Evolutionary conservation across 2,888 invertebrate genomes (phyloP), one percentile per base, ranked within the genome.

Genomic region (Drosophila diplacantha): DNA sequence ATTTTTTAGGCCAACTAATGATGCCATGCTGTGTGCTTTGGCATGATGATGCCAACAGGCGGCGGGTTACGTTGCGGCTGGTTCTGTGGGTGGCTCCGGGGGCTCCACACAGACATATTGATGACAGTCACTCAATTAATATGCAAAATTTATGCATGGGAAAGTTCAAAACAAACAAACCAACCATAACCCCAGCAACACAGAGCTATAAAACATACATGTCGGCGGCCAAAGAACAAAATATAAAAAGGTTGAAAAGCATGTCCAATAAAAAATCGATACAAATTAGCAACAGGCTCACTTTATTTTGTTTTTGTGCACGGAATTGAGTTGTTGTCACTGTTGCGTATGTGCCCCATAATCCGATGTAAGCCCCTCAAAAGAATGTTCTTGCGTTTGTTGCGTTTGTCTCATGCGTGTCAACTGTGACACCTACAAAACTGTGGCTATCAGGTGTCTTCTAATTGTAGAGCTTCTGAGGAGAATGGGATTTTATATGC

Each of bases 91-190:
- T 22, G 20, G 5, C 8, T 2, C 32, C 38, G 9, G 32, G 18
- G 34, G 38, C 39, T 12, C 20, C 29, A 31, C 38, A 41, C 54
- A 32, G 47, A 65, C 68, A 66, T 66, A 66, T 66, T 66, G 52
- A 57, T 69, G 65, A 64, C 62, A 67, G 58, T 67, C 81, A 62
- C 81, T 75, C 83, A 83, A 83, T 78, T 83, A 83, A 81, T 81
- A 78, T 78, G 78, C 83, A 69, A 78, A 78, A 83, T 78, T 78
- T 78, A 78, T 78, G 83, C 78, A 78, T 83, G 83, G 83, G 81
- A 78, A 83, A 78, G 69, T 69, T 73, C 75, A 81, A 83, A 83
- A 73, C 79, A 71, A 71, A 41, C 64, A 61, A 55, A 54, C 64
- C 31, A 60, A 56, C 61, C 55, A 56, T 38, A 46, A 31, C 54